Base-by-base conservation (phyloP, 1,140 invertebrate genomes). In the Papilio machaon region DNA sequence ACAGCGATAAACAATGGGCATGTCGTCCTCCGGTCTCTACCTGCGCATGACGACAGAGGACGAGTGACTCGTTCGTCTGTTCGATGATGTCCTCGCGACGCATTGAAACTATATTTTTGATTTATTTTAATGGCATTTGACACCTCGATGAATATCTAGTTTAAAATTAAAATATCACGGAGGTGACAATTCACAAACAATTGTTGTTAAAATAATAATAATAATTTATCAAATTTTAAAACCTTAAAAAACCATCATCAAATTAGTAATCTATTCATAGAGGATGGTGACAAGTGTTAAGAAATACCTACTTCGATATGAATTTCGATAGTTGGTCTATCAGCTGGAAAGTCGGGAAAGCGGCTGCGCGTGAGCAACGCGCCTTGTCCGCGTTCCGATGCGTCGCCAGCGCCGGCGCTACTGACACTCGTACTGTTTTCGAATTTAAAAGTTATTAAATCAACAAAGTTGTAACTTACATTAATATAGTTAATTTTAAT, bases 1-100 rank as follows among this genome's bases (percentile, higher is more conserved):
- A 91, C 90, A 86, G 88, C 90, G 89, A 91, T 93, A 93, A 94
- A 94, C 93, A 94, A 94, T 94, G 89, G 92, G 87, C 89, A 90
- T 90, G 91, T 91, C 88, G 89, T 91, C 89, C 91, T 91, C 86
- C 91, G 89, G 88, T 83, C 86, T 91, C 93, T 94, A 94, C 93
- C 93, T 94, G 92, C 90, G 88, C 91, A 87, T 89, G 88, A 90
- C 91, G 89, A 87, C 83, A 89, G 91, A 92, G 92, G 93, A 92
- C 93, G 89, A 88, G 87, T 90, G 87, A 89, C 84, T 91, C 88
- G 91, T 92, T 91, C 89, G 91, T 92, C 91, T n/a, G n/a, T n/a
- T n/a, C 90, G 89, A 88, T 83, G 82, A 82, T 90, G 93, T 93
- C 93, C 93, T 94, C 92, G 92, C 90, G 82, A 81, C 82, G 82